Evolutionary conservation across 2,797 vertebrate species (phyloP).

Genomic region (Falco rusticolus): DNA sequence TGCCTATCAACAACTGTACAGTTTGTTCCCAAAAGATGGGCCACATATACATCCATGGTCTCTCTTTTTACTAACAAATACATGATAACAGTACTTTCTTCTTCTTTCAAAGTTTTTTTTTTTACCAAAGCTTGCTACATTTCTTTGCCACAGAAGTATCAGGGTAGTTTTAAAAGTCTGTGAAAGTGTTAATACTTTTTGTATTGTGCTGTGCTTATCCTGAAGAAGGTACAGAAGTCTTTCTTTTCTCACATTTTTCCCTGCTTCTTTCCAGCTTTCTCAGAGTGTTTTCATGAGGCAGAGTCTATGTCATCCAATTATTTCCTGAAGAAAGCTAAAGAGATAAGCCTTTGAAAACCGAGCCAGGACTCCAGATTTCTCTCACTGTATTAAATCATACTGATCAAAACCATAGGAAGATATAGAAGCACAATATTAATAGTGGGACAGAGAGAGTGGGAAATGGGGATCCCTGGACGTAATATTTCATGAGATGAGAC

Average conservation of each 20-base stretch:
- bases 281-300: constrained; percentile 34
- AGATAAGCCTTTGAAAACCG: constrained; percentile 48
- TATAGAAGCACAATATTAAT: constrained; percentile 19
- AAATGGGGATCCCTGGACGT: constrained; percentile 9
- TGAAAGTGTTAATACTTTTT: background rate
- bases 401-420: constrained; percentile 25
- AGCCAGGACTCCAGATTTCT: constrained; percentile 44
- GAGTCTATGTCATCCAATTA: constrained; percentile 61
- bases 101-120: background rate
- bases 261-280: constrained; percentile 32
- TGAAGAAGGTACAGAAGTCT: background rate
- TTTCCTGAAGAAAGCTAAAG: constrained; percentile 49
- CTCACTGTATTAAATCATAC: constrained; percentile 44
- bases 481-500: background rate
- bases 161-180: background rate
- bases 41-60: background rate
- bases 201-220: background rate
- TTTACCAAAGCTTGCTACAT: background rate
- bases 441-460: background rate
- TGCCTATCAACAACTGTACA: background rate
- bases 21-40: background rate
- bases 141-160: background rate
- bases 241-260: constrained; percentile 20
- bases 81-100: background rate
- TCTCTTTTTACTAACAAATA: background rate